Evolutionary conservation across 2,888 invertebrate species (phyloP).

Genomic region (Orthosia incerta): DNA sequence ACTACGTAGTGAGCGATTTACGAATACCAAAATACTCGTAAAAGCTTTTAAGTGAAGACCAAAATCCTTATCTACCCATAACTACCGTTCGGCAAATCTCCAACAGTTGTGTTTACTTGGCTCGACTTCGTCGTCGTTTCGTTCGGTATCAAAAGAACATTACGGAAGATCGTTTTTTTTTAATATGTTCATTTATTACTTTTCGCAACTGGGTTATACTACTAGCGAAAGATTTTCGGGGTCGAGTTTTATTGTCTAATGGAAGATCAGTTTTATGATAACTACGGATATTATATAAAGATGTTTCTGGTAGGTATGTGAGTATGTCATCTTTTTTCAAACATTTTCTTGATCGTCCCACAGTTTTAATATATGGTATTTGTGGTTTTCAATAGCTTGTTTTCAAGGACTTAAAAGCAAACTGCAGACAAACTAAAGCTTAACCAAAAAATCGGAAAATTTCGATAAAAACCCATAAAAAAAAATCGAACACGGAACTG

Average conservation of each 20-base stretch:
- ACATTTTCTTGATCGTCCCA: too few species aligned
- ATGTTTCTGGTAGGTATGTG: background rate
- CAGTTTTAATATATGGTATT: too few species aligned
- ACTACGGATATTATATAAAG: background rate
- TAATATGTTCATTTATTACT: constrained; percentile 55
- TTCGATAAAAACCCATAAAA: background rate
- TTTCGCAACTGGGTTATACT: constrained; percentile 13
- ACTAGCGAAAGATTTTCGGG: constrained; percentile 28
- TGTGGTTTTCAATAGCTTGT: too few species aligned
- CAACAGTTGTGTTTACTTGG: constrained; percentile 38
- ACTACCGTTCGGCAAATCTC: constrained; percentile 15
- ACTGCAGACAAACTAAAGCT: too few species aligned
- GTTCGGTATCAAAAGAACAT: constrained; percentile 51
- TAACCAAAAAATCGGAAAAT: background rate
- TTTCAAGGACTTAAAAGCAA: background rate
- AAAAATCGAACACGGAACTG: background rate
- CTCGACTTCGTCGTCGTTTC: constrained; percentile 6
- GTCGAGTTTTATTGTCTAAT: constrained; percentile 35
- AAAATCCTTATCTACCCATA: constrained; percentile 16
- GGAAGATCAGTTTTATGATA: constrained; percentile 24
- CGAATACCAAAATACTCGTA: constrained; percentile 27
- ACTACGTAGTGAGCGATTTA: too few species aligned
- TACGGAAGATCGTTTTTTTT: constrained; percentile 52
- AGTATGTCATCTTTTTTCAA: background rate
- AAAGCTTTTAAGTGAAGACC: constrained; percentile 4